Conservation (phyloP, 2,888 invertebrate genomes). For the Tanytarsus gracilentus region DNA sequence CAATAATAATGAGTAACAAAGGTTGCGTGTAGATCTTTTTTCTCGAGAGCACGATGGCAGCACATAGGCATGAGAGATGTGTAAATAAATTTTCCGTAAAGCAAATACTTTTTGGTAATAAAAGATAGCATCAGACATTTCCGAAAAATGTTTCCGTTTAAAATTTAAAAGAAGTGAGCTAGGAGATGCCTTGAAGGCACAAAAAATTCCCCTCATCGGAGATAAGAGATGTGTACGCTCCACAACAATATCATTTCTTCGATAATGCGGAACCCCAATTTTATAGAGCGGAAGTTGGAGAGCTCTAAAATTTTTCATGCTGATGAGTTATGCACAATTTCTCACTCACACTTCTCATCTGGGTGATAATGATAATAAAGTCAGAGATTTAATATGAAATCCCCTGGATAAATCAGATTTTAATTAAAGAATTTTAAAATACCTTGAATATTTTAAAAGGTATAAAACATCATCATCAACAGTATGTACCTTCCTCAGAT, state of each 20-base stretch:
- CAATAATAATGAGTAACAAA: background rate
- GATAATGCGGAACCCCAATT: constrained; percentile 29
- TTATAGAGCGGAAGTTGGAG: constrained; percentile 27
- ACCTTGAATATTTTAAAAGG: too few relatives aligned
- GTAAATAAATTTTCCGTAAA: constrained; percentile 28
- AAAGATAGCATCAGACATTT: constrained; percentile 29
- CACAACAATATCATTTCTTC: too few relatives aligned
- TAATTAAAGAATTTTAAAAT: constrained; percentile 28
- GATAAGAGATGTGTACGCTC: too few relatives aligned
- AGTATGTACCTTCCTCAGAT: too few relatives aligned
- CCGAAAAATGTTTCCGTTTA: constrained; percentile 29
- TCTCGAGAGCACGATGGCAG: too few relatives aligned
- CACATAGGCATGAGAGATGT: too few relatives aligned
- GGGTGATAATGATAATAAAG: constrained; percentile 17
- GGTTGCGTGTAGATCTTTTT: background rate
- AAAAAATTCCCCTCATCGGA: background rate
- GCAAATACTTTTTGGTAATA: constrained; percentile 28
- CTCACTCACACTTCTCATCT: too few relatives aligned
- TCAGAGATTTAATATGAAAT: background rate
- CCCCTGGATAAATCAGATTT: constrained; percentile 25
- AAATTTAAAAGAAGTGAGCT: constrained; percentile 16
- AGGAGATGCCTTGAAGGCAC: background rate
- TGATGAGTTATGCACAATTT: constrained; percentile 21
- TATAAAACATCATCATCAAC: too few relatives aligned
- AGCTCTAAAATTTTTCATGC: constrained; percentile 28